Conservation (phyloP, 2,113 vertebrate genomes). For the Heteronetta atricapilla region DNA sequence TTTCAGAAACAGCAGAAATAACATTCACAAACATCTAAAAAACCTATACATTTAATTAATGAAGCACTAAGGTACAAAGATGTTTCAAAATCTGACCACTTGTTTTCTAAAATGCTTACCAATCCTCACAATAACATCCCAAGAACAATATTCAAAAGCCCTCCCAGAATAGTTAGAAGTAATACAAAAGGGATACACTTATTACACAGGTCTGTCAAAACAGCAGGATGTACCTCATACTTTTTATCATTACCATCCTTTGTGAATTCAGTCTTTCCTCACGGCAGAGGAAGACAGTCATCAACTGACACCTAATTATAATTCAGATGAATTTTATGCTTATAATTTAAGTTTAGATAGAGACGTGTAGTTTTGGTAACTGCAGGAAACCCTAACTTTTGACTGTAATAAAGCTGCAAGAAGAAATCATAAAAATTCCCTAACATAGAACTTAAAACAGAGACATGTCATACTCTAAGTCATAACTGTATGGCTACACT, state of each 20-base stretch:
- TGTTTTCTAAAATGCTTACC: neutral
- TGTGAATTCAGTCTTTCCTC: neutral
- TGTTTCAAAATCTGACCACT: neutral
- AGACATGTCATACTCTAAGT: neutral
- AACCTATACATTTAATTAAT: neutral
- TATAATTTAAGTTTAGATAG: neutral
- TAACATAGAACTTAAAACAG: fast-evolving
- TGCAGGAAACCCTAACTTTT: neutral
- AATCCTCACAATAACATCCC: neutral
- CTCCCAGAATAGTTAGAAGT: neutral
- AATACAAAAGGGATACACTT: neutral
- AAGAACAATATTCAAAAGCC: neutral
- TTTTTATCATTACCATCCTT: neutral
- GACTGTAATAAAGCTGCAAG: neutral
- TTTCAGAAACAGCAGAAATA: neutral
- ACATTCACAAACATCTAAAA: neutral
- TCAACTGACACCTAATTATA: neutral
- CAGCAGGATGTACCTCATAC: neutral
- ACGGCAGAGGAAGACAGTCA: neutral
- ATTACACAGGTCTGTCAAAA: neutral
- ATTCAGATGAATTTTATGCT: slow-evolving; percentile 24
- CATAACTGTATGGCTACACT: neutral
- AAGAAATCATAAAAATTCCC: neutral
- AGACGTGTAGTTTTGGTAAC: neutral
- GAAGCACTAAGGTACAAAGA: neutral